Evolutionary conservation across 2,113 vertebrate species (phyloP).

Genomic region (Piaya cayana): DNA sequence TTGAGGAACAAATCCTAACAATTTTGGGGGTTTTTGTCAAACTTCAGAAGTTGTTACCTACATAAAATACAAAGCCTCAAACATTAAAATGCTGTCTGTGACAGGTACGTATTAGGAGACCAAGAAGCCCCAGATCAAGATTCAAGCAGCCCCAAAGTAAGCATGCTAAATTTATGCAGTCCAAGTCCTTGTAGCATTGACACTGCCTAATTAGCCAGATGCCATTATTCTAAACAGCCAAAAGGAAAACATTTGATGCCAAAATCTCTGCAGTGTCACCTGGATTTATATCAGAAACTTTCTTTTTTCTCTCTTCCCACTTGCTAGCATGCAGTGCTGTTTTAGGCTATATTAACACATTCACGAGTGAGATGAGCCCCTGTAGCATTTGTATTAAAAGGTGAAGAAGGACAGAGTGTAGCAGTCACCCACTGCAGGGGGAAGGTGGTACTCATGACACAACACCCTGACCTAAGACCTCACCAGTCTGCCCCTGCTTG

Average conservation of each 20-base stretch:
- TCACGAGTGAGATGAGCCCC: background rate
- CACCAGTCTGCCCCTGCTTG: rapidly evolving
- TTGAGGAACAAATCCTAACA: background rate
- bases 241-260: background rate
- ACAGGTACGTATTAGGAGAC: background rate
- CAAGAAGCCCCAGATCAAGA: background rate
- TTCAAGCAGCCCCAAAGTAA: background rate
- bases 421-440: background rate
- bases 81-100: background rate
- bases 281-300: background rate
- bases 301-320: background rate
- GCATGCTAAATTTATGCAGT: background rate
- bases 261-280: background rate
- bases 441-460: background rate
- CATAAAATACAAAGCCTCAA: background rate
- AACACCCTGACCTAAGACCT: background rate
- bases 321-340: background rate
- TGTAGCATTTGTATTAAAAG: background rate
- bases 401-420: background rate
- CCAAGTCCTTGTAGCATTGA: background rate
- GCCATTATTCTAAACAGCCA: background rate
- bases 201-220: background rate
- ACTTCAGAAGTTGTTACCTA: background rate
- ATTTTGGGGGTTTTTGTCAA: background rate
- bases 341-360: rapidly evolving